phyloP scores from a whole-genome alignment of 1,140 invertebrate genomes.

The Bombyx mori region ASM3026992v2 NC_085126.1:8288501-8289000 shows the following conservation, averaged over 20 bases:
- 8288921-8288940: not conserved
- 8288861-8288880: conserved; percentile 35
- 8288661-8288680: not conserved
- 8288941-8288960: not conserved
- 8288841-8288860: conserved; percentile 16
- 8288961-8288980: not conserved
- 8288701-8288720: not conserved
- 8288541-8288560: conserved; percentile 3
- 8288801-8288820: conserved; percentile 24
- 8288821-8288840: conserved; percentile 16
- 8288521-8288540: not conserved
- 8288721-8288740: not conserved
- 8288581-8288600: not conserved
- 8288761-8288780: conserved; percentile 46
- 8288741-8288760: conserved; percentile 34
- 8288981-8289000: not conserved
- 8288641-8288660: conserved; percentile 8
- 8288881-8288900: conserved; percentile 23
- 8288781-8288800: conserved; percentile 48
- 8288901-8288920: conserved; percentile 31
- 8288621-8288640: conserved; percentile 3
- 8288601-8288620: not conserved
- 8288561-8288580: conserved; percentile 4
- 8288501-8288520: not conserved
- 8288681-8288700: not conserved